A percentile compares a stretch with the other conserved stretches of the same genome.
phyloP scores from a whole-genome alignment of 2,113 vertebrate species.

The Leucosticte australis region DNA sequence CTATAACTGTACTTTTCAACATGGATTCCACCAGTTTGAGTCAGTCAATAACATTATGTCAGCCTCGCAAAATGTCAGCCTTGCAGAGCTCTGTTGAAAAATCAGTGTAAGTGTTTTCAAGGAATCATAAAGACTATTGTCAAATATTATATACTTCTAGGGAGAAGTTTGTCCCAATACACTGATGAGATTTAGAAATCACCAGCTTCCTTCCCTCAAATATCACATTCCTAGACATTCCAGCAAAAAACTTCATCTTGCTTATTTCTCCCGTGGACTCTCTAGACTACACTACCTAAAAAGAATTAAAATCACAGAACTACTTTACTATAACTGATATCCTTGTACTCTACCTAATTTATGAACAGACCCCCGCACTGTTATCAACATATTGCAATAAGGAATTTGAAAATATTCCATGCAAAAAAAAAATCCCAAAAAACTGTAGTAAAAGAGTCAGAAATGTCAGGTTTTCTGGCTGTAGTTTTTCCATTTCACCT shows the following conservation, averaged over 20 bases:
- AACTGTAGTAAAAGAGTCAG: neutral
- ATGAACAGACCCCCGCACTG: neutral
- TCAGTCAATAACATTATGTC: neutral
- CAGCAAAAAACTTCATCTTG: neutral
- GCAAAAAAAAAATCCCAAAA: neutral
- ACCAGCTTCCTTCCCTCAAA: neutral
- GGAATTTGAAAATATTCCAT: neutral
- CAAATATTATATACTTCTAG: neutral
- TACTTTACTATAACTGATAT: neutral
- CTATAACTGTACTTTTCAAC: neutral
- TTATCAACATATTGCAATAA: neutral
- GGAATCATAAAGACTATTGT: neutral
- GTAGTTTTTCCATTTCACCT: slow-evolving; percentile 33
- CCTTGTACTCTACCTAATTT: neutral
- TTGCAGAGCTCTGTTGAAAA: neutral
- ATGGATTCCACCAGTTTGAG: neutral
- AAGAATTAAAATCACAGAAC: neutral
- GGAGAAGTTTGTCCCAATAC: neutral
- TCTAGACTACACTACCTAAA: neutral
- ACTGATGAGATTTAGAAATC: neutral
- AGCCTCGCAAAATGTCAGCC: neutral
- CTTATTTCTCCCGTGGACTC: neutral
- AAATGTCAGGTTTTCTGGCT: neutral
- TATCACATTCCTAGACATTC: neutral
- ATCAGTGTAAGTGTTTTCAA: neutral